Percentiles rank a stretch among this genome's conserved stretches.
phyloP scores from a whole-genome alignment of 2,888 invertebrate species.

The Ganaspis brasiliensis region DNA sequence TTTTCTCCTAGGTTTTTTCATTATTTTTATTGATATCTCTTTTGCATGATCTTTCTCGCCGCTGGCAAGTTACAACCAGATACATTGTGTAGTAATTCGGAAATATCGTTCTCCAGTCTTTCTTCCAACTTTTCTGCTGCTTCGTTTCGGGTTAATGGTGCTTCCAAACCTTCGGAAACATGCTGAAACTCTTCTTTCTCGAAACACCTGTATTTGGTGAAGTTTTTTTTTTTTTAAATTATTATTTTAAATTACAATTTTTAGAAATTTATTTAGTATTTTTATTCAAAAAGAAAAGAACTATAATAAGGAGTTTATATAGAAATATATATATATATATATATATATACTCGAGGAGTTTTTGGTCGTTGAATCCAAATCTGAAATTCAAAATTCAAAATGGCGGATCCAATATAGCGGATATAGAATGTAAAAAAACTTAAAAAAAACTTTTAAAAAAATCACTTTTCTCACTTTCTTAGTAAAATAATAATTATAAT shows the following conservation, averaged over 20 bases:
- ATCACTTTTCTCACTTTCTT: too few species aligned
- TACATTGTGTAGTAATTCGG: slow-evolving; percentile 81
- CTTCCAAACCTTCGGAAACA: slow-evolving; percentile 80
- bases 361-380: too few species aligned
- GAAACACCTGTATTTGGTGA: slow-evolving; percentile 80
- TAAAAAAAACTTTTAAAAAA: too few species aligned
- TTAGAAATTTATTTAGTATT: too few species aligned
- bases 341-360: too few species aligned
- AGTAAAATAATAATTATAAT: too few species aligned
- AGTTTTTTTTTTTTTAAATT: neutral
- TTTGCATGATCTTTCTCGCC: slow-evolving; percentile 81
- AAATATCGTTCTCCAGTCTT: slow-evolving; percentile 75
- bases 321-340: too few species aligned
- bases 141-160: slow-evolving; percentile 76
- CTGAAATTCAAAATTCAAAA: too few species aligned
- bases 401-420: too few species aligned
- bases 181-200: slow-evolving; percentile 82
- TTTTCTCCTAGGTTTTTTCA: slow-evolving; percentile 12
- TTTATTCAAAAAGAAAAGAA: too few species aligned
- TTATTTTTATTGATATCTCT: slow-evolving; percentile 78
- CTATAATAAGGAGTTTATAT: too few species aligned
- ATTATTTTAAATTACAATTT: neutral
- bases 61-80: slow-evolving; percentile 82
- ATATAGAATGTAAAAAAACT: too few species aligned
- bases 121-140: slow-evolving; percentile 75